These are phyloP conservation scores for Synergus laeviventris DNA, from an alignment of 2,888 invertebrate genomes.

Conservation along the genomic window DNA sequence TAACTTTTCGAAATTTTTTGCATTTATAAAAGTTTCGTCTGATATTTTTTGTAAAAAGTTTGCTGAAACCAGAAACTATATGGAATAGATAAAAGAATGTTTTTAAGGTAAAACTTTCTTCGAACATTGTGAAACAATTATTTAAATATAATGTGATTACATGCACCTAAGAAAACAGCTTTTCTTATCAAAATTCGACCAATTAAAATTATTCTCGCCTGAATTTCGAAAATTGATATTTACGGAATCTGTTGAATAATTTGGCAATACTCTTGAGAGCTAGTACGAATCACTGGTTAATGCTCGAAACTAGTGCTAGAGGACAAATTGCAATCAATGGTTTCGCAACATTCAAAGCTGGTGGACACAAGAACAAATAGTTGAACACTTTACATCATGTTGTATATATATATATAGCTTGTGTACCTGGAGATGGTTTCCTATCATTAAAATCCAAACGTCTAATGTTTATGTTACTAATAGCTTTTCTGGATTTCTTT, in stretches of 20 bases:
- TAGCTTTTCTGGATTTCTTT: not conserved
- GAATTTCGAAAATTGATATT: not conserved
- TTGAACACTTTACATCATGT: not conserved
- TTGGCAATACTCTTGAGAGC: not conserved
- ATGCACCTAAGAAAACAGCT: no score
- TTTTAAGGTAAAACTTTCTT: no score
- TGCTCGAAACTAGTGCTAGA: conserved; percentile 7
- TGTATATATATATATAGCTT: not conserved
- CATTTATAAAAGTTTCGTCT: no score
- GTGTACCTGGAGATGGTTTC: not conserved
- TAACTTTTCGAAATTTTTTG: no score
- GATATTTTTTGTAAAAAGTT: no score
- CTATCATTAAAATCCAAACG: conserved; percentile 8
- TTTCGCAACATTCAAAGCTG: conserved; percentile 26
- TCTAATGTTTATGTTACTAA: not conserved
- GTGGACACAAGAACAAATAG: conserved; percentile 33
- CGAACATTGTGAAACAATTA: no score
- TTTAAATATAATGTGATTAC: no score
- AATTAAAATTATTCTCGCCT: no score
- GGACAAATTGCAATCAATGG: conserved; percentile 31
- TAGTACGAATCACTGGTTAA: conserved; percentile 13
- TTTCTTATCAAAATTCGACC: no score
- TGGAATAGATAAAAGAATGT: no score
- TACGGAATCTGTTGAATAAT: conserved; percentile 3
- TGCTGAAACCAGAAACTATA: no score